phyloP scores from a whole-genome alignment of 2,113 vertebrate species.

The Hipposideros armiger region DNA sequence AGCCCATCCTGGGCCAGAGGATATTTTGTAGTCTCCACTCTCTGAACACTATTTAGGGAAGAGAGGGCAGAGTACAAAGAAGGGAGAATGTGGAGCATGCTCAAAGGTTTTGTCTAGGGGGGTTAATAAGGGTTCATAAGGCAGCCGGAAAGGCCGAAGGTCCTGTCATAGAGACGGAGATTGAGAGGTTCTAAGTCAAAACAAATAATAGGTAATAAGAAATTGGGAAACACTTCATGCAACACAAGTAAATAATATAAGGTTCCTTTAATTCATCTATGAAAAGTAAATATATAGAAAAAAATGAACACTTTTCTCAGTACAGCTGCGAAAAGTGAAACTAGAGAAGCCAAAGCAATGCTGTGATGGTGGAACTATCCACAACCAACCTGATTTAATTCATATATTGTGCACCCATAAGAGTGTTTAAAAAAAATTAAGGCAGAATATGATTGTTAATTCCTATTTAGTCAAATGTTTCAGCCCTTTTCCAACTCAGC shows the following conservation, averaged over 20 bases:
- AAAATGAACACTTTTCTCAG: neutral
- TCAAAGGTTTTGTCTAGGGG: neutral
- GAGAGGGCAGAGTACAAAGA: neutral
- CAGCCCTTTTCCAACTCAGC: neutral
- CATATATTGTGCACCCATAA: neutral
- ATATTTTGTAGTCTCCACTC: neutral
- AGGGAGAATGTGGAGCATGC: neutral
- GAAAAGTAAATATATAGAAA: slow-evolving; percentile 14
- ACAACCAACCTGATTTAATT: neutral
- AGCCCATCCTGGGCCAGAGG: neutral
- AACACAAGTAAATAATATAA: neutral
- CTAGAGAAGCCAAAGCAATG: neutral
- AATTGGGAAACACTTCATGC: neutral
- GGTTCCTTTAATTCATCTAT: neutral
- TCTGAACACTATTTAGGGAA: neutral
- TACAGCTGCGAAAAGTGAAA: neutral
- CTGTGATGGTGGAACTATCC: neutral
- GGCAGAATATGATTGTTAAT: neutral
- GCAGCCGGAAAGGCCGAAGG: neutral
- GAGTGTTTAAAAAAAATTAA: neutral
- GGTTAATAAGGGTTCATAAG: neutral
- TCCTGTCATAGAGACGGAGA: neutral
- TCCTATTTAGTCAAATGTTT: neutral
- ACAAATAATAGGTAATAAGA: neutral
- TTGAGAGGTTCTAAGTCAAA: neutral